Evolutionary conservation across 1,140 invertebrate species (phyloP).

Genomic region (Ceratina japonica): DNA sequence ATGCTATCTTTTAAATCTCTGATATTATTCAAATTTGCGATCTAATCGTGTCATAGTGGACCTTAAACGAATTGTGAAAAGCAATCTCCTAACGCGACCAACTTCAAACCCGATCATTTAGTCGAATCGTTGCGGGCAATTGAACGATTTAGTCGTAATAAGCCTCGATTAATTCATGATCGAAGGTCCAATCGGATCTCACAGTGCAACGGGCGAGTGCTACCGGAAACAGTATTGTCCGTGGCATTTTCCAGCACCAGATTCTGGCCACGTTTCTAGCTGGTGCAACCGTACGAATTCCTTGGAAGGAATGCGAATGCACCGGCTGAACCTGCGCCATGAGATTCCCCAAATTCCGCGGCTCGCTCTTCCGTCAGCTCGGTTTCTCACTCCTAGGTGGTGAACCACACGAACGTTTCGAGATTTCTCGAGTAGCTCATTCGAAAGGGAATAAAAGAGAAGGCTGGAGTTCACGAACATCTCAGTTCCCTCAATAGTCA

Average conservation of each 20-base stretch:
- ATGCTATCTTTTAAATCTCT: no score
- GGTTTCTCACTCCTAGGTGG: constrained; percentile 10
- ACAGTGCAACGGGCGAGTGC: not conserved
- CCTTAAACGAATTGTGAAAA: not conserved
- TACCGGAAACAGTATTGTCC: not conserved
- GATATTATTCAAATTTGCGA: no score
- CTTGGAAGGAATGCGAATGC: constrained; percentile 24
- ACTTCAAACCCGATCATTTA: not conserved
- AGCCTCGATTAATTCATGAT: not conserved
- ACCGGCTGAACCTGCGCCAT: not conserved
- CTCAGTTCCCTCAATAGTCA: no score
- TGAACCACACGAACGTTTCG: no score
- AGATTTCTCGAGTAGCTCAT: not conserved
- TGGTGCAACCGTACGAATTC: constrained; percentile 21
- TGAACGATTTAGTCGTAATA: no score
- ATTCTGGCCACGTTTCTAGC: constrained; percentile 27
- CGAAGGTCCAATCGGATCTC: not conserved
- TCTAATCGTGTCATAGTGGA: no score
- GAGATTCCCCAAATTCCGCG: constrained; percentile 26
- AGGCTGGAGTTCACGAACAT: no score
- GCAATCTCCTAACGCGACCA: not conserved
- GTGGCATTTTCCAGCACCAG: constrained; percentile 15
- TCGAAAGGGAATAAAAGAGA: no score
- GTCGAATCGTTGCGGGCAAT: no score
- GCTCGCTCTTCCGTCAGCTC: not conserved